These are phyloP conservation scores for Tetranychus urticae DNA, from an alignment of 1,140 invertebrate species.

Conservation along the genomic window DNA sequence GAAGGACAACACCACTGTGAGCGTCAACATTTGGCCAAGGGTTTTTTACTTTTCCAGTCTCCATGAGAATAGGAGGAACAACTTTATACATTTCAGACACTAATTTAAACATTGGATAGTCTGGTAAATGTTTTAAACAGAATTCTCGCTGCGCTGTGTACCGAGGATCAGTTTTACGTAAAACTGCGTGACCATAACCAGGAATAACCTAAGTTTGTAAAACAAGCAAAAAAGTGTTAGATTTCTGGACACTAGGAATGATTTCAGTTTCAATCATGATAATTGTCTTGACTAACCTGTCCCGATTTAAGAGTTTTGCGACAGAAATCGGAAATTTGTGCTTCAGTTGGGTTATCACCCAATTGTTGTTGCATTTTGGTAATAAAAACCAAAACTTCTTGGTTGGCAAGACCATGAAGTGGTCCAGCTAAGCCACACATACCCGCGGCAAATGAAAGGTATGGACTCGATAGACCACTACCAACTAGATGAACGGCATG, in stretches of 20 bases:
- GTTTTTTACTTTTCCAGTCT: conserved; percentile 34
- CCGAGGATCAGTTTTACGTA: conserved; percentile 33
- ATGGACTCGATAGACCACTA: conserved; percentile 33
- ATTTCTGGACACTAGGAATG: neutral
- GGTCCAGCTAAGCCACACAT: conserved; percentile 34
- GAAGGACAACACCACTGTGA: conserved; percentile 32
- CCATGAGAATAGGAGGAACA: conserved; percentile 29
- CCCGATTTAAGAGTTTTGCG: conserved; percentile 33
- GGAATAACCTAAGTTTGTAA: conserved; percentile 27
- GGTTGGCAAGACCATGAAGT: conserved; percentile 34
- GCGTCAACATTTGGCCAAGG: conserved; percentile 38
- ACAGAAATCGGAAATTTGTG: conserved; percentile 29
- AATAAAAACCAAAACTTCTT: conserved; percentile 26
- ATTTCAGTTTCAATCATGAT: neutral
- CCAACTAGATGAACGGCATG: conserved; percentile 33
- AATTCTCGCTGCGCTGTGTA: conserved; percentile 33
- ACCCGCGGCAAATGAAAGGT: conserved; percentile 31
- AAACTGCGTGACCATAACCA: conserved; percentile 35
- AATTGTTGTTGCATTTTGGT: conserved; percentile 24
- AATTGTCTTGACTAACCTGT: conserved; percentile 18
- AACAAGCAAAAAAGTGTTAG: neutral
- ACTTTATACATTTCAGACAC: conserved; percentile 30
- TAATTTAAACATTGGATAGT: conserved; percentile 29
- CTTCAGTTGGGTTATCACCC: conserved; percentile 25
- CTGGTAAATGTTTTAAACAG: conserved; percentile 30